phyloP scores from a whole-genome alignment of 2,797 vertebrate genomes.

The Discoglossus pictus region DNA sequence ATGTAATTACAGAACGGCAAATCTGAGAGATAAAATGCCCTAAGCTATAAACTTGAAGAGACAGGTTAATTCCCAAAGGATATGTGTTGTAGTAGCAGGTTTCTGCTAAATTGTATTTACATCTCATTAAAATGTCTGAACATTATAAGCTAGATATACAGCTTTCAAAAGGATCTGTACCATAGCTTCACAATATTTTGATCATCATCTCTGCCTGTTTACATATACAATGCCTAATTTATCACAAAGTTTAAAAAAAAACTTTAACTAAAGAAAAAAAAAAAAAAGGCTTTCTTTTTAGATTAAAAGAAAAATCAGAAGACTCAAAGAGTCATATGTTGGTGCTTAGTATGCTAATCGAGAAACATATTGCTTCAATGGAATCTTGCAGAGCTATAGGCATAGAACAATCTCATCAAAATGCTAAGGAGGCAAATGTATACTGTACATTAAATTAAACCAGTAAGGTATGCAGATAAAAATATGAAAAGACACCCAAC shows the following conservation, averaged over 20 bases:
- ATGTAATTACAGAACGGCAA: slow-evolving; percentile 48
- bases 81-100: background rate
- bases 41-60: slow-evolving; percentile 40
- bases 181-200: slow-evolving; percentile 27
- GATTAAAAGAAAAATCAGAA: slow-evolving; percentile 27
- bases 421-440: background rate
- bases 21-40: slow-evolving; percentile 38
- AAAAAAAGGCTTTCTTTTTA: slow-evolving; percentile 12
- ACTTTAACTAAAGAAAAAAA: slow-evolving; percentile 3
- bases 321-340: slow-evolving; percentile 22
- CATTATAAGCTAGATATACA: slow-evolving; percentile 16
- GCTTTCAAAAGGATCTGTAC: slow-evolving; percentile 19
- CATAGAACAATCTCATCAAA: background rate
- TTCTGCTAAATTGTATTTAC: slow-evolving; percentile 30
- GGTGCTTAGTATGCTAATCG: slow-evolving; percentile 34
- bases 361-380: background rate
- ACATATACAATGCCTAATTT: slow-evolving; percentile 17
- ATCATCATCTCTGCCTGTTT: slow-evolving; percentile 3
- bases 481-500: too few species aligned
- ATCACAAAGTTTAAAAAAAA: slow-evolving; percentile 29
- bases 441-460: too few species aligned
- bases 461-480: too few species aligned
- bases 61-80: slow-evolving; percentile 3
- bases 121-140: background rate
- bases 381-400: background rate